These are phyloP conservation scores for Protobothrops flavoviridis DNA, from an alignment of 2,113 vertebrate genomes.

Conservation along the genomic window DNA sequence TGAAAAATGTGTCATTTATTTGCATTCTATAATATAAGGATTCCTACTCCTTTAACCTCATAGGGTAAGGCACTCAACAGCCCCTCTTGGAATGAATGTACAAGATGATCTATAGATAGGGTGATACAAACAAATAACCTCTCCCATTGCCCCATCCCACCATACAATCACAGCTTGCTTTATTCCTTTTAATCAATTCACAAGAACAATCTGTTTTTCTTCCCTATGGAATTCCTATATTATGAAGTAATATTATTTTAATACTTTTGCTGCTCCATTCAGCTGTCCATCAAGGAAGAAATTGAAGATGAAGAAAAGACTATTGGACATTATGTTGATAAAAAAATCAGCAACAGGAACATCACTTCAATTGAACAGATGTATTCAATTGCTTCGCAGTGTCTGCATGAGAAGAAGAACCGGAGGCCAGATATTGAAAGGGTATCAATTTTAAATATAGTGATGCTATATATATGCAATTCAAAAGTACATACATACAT, in stretches of 20 bases:
- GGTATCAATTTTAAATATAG: slow-evolving; percentile 66
- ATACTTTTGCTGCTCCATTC: slow-evolving; percentile 31
- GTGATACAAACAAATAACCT: neutral
- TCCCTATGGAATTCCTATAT: neutral
- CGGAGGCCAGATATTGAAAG: slow-evolving; percentile 81
- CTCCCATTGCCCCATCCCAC: neutral
- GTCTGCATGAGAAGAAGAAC: slow-evolving; percentile 86
- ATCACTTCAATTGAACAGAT: slow-evolving; percentile 72
- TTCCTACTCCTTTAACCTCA: neutral
- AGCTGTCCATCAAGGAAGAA: slow-evolving; percentile 89
- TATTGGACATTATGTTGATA: slow-evolving; percentile 84
- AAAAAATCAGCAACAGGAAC: slow-evolving; percentile 80
- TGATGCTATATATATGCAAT: neutral
- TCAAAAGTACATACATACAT: no score
- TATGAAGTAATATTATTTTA: slow-evolving; percentile 10
- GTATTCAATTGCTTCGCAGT: slow-evolving; percentile 80
- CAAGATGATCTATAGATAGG: neutral
- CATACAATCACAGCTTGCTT: neutral
- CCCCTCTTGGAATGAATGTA: neutral
- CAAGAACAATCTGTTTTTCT: neutral
- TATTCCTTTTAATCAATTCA: neutral
- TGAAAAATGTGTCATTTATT: neutral
- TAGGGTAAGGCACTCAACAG: neutral
- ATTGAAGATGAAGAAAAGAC: slow-evolving; percentile 92
- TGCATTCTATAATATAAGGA: neutral